Percentiles rank a stretch among this genome's conserved stretches.
Evolutionary conservation across 2,888 invertebrate species (phyloP).

Genomic region (Apocheima hispidaria): DNA sequence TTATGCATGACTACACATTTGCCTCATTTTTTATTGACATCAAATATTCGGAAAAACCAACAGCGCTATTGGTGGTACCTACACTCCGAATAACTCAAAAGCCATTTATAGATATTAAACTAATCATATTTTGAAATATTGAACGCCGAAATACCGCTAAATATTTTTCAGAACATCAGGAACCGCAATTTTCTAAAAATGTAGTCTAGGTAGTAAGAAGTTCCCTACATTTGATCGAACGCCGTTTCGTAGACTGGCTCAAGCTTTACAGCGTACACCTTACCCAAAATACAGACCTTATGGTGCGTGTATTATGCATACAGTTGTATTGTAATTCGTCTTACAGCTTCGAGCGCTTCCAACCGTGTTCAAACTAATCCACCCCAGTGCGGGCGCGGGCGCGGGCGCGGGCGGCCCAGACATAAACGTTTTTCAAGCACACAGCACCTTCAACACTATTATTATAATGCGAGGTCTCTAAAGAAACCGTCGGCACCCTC

Average conservation of each 20-base stretch:
- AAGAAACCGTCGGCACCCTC: constrained; percentile 50
- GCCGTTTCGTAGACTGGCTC: too few relatives aligned
- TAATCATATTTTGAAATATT: constrained; percentile 15
- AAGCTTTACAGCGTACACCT: too few relatives aligned
- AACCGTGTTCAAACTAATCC: constrained; percentile 12
- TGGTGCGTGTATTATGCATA: too few relatives aligned
- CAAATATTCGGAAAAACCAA: constrained; percentile 24
- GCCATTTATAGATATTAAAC: constrained; percentile 20
- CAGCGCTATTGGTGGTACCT: constrained; percentile 7
- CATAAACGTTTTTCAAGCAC: constrained; percentile 32
- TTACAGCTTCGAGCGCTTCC: not conserved
- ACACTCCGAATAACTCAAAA: constrained; percentile 20
- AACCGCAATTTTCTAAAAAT: not conserved
- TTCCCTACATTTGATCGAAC: too few relatives aligned
- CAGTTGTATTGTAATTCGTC: not conserved
- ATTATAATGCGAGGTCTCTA: constrained; percentile 41
- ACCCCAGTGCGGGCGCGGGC: constrained; percentile 6
- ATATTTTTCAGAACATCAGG: not conserved
- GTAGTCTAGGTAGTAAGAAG: too few relatives aligned
- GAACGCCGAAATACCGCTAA: constrained; percentile 11
- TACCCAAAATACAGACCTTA: not conserved
- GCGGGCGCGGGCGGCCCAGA: not conserved
- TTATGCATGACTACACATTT: constrained; percentile 26
- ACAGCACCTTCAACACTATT: constrained; percentile 39
- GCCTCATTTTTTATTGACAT: constrained; percentile 32